Conservation (phyloP, 2,113 vertebrate genomes). For the Melanostigma gelatinosum region DNA sequence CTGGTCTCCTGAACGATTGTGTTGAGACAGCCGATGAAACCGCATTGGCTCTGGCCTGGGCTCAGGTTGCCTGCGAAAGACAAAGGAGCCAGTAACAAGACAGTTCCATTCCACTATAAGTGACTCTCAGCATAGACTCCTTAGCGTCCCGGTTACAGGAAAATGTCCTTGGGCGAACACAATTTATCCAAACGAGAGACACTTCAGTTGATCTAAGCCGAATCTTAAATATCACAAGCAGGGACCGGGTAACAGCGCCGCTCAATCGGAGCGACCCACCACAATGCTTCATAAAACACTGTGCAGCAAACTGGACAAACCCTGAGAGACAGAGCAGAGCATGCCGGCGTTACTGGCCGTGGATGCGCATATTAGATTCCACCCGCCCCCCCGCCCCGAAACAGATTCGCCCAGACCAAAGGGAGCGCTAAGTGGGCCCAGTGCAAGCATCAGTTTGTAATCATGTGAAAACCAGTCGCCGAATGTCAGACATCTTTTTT, state of each 20-base stretch:
- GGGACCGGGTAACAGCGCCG: slow-evolving; percentile 64
- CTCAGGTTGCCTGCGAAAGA: slow-evolving; percentile 75
- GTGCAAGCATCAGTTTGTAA: slow-evolving; percentile 74
- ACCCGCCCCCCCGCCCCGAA: slow-evolving; percentile 48
- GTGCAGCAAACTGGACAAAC: slow-evolving; percentile 65
- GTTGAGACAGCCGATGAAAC: slow-evolving; percentile 78
- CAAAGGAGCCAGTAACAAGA: slow-evolving; percentile 81
- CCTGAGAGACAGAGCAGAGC: slow-evolving; percentile 70
- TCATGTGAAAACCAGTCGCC: slow-evolving; percentile 71
- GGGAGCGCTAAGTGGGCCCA: slow-evolving; percentile 62
- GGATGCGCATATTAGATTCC: slow-evolving; percentile 71
- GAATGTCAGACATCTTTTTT: slow-evolving; percentile 57
- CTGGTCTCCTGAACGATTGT: slow-evolving; percentile 70
- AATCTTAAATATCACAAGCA: slow-evolving; percentile 80
- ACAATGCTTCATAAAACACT: slow-evolving; percentile 76
- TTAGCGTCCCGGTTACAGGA: slow-evolving; percentile 76
- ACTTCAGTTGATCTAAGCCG: slow-evolving; percentile 74
- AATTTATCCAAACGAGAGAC: slow-evolving; percentile 73
- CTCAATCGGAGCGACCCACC: slow-evolving; percentile 75
- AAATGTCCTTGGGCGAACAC: slow-evolving; percentile 81
- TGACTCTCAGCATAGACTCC: slow-evolving; percentile 77
- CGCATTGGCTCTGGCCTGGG: slow-evolving; percentile 68
- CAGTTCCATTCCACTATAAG: slow-evolving; percentile 74
- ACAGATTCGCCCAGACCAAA: slow-evolving; percentile 63
- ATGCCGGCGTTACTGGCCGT: slow-evolving; percentile 58